phyloP scores from a whole-genome alignment of 1,140 invertebrate genomes.

The Trichoplusia ni region DNA sequence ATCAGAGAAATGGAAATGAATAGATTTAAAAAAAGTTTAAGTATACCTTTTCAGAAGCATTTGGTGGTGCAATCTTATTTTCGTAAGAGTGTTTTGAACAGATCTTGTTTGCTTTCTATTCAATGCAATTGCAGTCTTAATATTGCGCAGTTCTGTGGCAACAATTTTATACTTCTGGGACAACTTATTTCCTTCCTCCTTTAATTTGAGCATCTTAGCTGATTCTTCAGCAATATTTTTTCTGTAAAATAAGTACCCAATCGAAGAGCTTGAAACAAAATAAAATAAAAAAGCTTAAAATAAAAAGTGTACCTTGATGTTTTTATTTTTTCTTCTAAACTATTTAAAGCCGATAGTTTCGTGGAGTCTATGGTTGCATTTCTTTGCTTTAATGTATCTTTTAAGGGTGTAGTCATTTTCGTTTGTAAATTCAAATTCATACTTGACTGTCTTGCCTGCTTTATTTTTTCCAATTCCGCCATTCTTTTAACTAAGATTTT shows the following conservation, averaged over 20 bases:
- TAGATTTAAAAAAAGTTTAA: constrained; percentile 38
- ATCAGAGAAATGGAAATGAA: background rate
- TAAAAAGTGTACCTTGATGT: constrained; percentile 59
- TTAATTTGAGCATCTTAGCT: constrained; percentile 68
- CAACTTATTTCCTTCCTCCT: constrained; percentile 68
- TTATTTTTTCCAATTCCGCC: constrained; percentile 77
- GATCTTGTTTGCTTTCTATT: constrained; percentile 70
- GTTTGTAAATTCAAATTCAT: constrained; percentile 42
- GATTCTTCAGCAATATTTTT: constrained; percentile 76
- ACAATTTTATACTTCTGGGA: constrained; percentile 74
- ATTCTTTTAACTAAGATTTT: constrained; percentile 76
- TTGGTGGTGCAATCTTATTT: constrained; percentile 69
- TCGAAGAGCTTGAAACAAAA: background rate
- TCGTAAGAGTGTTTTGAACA: constrained; percentile 59
- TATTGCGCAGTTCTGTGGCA: constrained; percentile 66
- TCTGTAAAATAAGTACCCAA: constrained; percentile 46
- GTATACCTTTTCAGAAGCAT: constrained; percentile 69
- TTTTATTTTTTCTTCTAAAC: constrained; percentile 68
- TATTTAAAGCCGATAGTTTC: constrained; percentile 38
- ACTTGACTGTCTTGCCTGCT: constrained; percentile 59
- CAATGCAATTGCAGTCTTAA: constrained; percentile 66
- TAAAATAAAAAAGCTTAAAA: background rate
- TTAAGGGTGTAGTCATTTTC: constrained; percentile 37
- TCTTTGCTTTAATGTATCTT: constrained; percentile 59
- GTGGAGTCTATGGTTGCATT: constrained; percentile 46